Conservation (phyloP, 92 coral and sea anemone genomes). For the Actinostola sp. region DNA sequence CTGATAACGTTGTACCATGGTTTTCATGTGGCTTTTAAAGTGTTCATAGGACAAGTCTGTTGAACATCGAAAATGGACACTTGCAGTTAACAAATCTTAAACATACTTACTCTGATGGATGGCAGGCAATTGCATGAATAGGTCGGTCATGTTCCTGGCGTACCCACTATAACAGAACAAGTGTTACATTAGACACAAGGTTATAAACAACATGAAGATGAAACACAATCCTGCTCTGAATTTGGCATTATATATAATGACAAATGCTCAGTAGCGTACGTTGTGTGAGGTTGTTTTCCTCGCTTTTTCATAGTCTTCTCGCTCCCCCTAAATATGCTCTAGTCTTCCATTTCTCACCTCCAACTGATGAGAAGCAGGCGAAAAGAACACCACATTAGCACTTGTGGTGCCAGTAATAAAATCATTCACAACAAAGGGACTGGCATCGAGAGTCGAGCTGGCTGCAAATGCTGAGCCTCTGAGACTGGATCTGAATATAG, state of each 20-base stretch:
- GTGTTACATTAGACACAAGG: neutral
- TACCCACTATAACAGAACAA: slow-evolving; percentile 69
- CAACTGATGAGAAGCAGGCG: slow-evolving; percentile 60
- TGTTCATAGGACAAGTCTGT: no score
- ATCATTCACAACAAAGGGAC: slow-evolving; percentile 86
- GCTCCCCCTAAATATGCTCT: no score
- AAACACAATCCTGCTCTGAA: no score
- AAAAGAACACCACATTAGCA: slow-evolving; percentile 82
- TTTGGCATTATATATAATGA: no score
- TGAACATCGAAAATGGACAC: no score
- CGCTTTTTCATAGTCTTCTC: no score
- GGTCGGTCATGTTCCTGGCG: slow-evolving; percentile 86
- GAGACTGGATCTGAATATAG: neutral
- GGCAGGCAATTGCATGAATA: slow-evolving; percentile 90
- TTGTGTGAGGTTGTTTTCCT: no score
- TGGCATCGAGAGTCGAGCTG: slow-evolving; percentile 90
- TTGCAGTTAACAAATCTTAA: no score
- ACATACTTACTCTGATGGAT: slow-evolving; percentile 97
- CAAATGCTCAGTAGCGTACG: no score
- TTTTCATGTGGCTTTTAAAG: no score
- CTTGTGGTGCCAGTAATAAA: slow-evolving; percentile 81
- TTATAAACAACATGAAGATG: no score
- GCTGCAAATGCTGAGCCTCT: slow-evolving; percentile 56
- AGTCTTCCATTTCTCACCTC: slow-evolving; percentile 61
- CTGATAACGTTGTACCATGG: no score